Conservation (phyloP, 92 coral and sea anemone species). For the Metridium senile region DNA sequence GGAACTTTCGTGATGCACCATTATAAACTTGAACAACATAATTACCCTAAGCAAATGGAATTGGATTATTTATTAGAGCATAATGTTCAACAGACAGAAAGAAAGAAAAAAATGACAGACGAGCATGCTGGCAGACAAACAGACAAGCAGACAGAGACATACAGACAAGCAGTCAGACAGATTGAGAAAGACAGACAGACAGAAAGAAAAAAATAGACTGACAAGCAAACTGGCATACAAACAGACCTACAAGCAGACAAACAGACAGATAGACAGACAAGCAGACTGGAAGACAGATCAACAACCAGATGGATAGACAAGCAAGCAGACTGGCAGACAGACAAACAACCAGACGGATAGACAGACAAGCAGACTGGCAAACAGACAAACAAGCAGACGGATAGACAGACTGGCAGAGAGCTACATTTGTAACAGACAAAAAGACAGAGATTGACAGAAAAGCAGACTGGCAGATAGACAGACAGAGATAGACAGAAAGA, state of each 20-base stretch:
- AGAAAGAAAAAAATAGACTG: too few species aligned
- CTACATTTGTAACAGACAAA: not conserved
- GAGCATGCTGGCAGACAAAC: too few species aligned
- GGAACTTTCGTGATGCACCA: slow-evolving; percentile 23
- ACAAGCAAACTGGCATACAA: too few species aligned
- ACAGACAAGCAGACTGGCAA: not conserved
- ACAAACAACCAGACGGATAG: not conserved
- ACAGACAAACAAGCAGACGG: not conserved
- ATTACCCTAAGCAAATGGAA: slow-evolving; percentile 11
- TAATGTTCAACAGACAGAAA: too few species aligned
- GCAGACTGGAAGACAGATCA: too few species aligned
- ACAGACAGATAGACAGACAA: too few species aligned
- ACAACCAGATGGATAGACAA: not conserved
- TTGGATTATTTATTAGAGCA: not conserved
- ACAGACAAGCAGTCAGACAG: too few species aligned
- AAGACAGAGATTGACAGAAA: not conserved
- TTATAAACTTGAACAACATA: slow-evolving; percentile 25
- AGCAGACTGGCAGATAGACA: not conserved
- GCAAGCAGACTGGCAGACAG: not conserved
- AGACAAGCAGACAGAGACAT: too few species aligned
- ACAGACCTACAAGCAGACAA: too few species aligned
- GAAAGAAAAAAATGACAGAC: too few species aligned
- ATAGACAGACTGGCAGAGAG: not conserved
- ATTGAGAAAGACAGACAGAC: too few species aligned
- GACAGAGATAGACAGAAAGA: not conserved